phyloP scores from a whole-genome alignment of 2,113 vertebrate species.

The Propithecus coquereli region DNA sequence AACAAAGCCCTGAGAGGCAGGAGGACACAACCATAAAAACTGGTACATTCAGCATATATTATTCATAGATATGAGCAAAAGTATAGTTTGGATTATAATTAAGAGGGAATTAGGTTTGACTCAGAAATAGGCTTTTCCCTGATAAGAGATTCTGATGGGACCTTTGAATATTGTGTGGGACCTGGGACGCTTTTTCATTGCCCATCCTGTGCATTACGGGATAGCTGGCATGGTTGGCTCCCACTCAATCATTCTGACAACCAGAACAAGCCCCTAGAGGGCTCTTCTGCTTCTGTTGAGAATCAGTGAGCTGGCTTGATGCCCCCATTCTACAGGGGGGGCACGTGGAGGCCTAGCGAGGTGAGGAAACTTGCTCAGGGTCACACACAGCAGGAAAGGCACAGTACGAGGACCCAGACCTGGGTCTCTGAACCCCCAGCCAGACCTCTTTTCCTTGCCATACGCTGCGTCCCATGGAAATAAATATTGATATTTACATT shows the following conservation, averaged over 20 bases:
- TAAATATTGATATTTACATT: background rate
- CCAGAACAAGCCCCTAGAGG: background rate
- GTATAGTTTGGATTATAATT: background rate
- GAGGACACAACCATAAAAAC: background rate
- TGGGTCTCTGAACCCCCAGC: background rate
- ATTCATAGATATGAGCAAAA: background rate
- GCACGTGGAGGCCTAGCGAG: background rate
- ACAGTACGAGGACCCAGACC: background rate
- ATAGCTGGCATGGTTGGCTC: background rate
- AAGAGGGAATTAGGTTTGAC: slow-evolving; percentile 11
- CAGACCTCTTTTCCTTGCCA: background rate
- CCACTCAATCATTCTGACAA: background rate
- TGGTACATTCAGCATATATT: background rate
- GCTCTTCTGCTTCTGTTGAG: background rate
- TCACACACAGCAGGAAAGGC: background rate
- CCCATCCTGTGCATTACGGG: background rate
- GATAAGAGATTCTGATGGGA: background rate
- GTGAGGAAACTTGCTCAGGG: background rate
- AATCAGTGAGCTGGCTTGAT: background rate
- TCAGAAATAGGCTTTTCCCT: background rate
- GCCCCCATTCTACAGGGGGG: background rate
- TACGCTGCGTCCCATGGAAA: background rate
- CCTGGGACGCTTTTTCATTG: background rate
- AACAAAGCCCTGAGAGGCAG: background rate
- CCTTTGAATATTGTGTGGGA: background rate